Evolutionary conservation across 2,113 vertebrate genomes (phyloP).

Genomic region (Nesogale talazaci): DNA sequence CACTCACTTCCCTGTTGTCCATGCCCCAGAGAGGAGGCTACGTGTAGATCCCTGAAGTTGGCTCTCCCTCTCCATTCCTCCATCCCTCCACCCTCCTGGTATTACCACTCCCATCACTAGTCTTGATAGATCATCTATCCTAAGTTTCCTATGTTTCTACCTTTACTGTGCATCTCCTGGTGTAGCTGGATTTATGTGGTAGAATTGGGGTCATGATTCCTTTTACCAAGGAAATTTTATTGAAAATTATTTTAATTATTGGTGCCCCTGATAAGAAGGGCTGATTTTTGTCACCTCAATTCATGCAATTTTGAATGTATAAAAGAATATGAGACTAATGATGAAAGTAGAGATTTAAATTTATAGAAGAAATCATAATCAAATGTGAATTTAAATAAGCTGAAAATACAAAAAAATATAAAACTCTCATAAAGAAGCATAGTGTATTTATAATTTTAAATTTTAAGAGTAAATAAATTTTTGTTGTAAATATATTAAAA

Average conservation of each 20-base stretch:
- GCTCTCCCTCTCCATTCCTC: no score
- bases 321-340: background rate
- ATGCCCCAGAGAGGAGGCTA: no score
- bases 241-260: no score
- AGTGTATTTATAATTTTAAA: background rate
- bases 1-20: no score
- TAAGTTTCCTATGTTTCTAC: no score
- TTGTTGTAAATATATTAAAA: background rate
- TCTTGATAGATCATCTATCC: no score
- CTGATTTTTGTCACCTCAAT: background rate
- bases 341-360: background rate
- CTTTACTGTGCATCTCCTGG: no score
- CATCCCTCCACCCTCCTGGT: no score
- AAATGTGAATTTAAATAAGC: background rate
- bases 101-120: no score
- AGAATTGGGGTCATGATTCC: no score
- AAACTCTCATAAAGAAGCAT: background rate
- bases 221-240: background rate
- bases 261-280: background rate
- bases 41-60: no score
- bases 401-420: background rate
- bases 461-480: background rate
- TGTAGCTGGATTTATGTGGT: no score
- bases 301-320: background rate
- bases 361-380: constrained; percentile 7